Percentiles rank a stretch among this genome's conserved stretches.
These are phyloP conservation scores for Saccostrea cuccullata DNA, from an alignment of 1,140 invertebrate species.

Conservation along the genomic window DNA sequence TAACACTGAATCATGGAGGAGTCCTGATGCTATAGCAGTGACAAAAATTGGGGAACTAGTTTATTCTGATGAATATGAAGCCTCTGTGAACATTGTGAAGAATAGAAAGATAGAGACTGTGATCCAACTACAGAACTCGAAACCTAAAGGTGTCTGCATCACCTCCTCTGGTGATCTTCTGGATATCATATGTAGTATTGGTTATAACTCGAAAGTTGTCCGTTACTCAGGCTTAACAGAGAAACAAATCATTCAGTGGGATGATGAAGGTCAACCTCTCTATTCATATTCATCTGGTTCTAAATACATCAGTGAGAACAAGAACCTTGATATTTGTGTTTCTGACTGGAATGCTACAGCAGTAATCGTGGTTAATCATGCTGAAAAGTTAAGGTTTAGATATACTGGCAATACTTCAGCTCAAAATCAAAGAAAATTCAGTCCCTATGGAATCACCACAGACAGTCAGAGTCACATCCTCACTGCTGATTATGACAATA, in stretches of 20 bases:
- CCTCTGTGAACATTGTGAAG: neutral
- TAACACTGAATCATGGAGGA: neutral
- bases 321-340: neutral
- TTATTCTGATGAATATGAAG: neutral
- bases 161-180: neutral
- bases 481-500: neutral
- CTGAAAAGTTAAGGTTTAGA: neutral
- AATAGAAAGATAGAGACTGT: neutral
- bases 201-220: neutral
- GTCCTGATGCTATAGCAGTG: neutral
- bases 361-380: neutral
- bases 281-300: neutral
- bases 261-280: neutral
- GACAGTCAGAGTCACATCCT: neutral
- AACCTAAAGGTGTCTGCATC: neutral
- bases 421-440: neutral
- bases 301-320: neutral
- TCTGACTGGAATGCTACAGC: neutral
- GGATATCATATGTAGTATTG: neutral
- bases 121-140: neutral
- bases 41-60: neutral
- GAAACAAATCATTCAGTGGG: neutral
- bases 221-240: neutral
- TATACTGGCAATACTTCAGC: neutral
- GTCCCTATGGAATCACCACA: neutral